phyloP scores from a whole-genome alignment of 2,888 invertebrate species.

The Heteropelma amictum region DNA sequence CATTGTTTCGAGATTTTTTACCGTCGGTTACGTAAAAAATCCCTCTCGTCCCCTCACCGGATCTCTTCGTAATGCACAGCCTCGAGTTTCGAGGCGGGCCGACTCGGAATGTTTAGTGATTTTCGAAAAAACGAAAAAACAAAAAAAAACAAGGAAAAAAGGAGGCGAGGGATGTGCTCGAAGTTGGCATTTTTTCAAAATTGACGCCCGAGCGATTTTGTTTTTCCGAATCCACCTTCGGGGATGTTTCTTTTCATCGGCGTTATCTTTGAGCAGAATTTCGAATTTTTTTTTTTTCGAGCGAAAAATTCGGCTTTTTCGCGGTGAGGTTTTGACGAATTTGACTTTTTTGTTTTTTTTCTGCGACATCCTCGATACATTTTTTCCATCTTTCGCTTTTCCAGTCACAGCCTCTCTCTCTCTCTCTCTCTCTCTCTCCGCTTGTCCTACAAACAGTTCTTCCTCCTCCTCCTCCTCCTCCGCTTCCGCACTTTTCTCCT shows the following conservation, averaged over 20 bases:
- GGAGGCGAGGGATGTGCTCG: too few relatives aligned
- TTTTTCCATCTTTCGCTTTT: conserved; percentile 5
- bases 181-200: too few relatives aligned
- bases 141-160: too few relatives aligned
- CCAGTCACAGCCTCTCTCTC: conserved; percentile 6
- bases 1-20: conserved; percentile 12
- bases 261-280: too few relatives aligned
- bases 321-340: neutral
- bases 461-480: neutral
- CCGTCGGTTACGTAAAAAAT: conserved; percentile 38
- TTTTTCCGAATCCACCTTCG: too few relatives aligned
- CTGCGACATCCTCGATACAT: neutral
- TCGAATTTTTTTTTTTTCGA: too few relatives aligned
- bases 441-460: too few relatives aligned
- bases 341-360: neutral
- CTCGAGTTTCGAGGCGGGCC: conserved; percentile 8
- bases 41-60: conserved; percentile 69
- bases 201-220: too few relatives aligned
- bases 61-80: conserved; percentile 14
- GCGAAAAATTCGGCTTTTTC: too few relatives aligned
- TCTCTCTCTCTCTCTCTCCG: neutral
- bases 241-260: too few relatives aligned
- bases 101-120: neutral
- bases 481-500: neutral
- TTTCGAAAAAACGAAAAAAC: neutral